phyloP scores from a whole-genome alignment of 2,797 vertebrate genomes.

The Acestrorhynchus altus region DNA sequence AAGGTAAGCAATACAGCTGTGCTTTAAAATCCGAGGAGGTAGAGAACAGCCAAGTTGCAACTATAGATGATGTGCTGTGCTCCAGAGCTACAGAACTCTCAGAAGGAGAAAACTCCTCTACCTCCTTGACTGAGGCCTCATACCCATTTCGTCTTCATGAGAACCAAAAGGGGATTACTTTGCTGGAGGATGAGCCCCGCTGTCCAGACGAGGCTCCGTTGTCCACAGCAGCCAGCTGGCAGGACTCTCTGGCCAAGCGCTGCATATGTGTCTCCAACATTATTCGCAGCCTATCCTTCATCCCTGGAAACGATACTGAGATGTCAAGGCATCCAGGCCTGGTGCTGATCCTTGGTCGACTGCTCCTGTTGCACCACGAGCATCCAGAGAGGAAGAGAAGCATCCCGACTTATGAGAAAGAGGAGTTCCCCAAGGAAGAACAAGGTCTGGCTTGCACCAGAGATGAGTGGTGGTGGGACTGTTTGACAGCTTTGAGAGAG shows the following conservation, averaged over 20 bases:
- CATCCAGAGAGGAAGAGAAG: slow-evolving; percentile 93
- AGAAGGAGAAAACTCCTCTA: slow-evolving; percentile 55
- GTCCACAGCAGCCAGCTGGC: slow-evolving; percentile 88
- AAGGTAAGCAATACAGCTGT: background rate
- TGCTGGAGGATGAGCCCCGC: slow-evolving; percentile 95
- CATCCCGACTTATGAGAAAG: slow-evolving; percentile 86
- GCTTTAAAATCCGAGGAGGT: slow-evolving; percentile 54
- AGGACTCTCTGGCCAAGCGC: slow-evolving; percentile 93
- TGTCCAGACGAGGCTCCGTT: slow-evolving; percentile 93
- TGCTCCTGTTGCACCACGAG: slow-evolving; percentile 95
- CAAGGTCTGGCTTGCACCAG: slow-evolving; percentile 87
- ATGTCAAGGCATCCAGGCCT: slow-evolving; percentile 96
- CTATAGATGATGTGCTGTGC: slow-evolving; percentile 92
- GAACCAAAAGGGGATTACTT: slow-evolving; percentile 86
- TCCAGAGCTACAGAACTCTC: slow-evolving; percentile 81
- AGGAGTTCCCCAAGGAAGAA: slow-evolving; percentile 86
- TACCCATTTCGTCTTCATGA: slow-evolving; percentile 90
- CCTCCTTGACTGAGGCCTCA: slow-evolving; percentile 67
- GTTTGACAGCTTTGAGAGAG: slow-evolving; percentile 91
- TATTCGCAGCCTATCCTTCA: slow-evolving; percentile 94
- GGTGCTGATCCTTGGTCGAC: slow-evolving; percentile 92
- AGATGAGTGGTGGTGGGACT: slow-evolving; percentile 99
- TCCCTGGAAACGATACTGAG: slow-evolving; percentile 94
- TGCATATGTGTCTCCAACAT: slow-evolving; percentile 98
- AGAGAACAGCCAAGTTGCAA: slow-evolving; percentile 80